Evolutionary conservation across 2,888 invertebrate species (phyloP), one percentile per base, ranked within the genome.

Genomic region (Campoplex capitator): DNA sequence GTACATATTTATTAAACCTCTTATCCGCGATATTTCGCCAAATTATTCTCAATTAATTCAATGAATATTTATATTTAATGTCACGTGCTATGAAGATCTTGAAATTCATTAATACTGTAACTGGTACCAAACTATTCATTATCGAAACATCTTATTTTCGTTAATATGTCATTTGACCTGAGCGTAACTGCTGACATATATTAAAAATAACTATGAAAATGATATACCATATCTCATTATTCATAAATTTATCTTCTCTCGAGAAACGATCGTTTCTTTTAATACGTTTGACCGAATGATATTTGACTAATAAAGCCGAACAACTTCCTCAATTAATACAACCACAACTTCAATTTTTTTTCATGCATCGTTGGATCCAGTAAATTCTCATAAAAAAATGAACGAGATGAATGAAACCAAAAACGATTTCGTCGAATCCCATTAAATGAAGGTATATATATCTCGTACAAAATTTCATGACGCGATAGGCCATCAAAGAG

Each of bases 401-500:
- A 28, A 45, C 45, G 70, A 70, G 16, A 45, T 23, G 45, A 45
- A 45, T 45, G 3, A 70, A 70, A 70, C 16, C 45, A 45, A 70
- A 70, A 23, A 2, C 70, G 38, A 45, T 45, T 70, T 45, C 23
- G 23, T 28, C 28, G 45, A 45, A 16, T 11, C 23, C 54, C n/a
- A n/a, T 62, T 38, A 45, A 65, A 65, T 65, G 32, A 3, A 32
- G 18, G 11, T 42, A 23, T 23, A 23, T 23, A 23, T 23, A 45
- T 23, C 28, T 28, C 54, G 54, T 45, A 16, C 23, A 32, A 56
- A 74, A 56, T 38, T 74, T 56, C 35, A 32, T 35, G 38, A 74
- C n/a, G n/a, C 38, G 74, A 74, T 54, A 74, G 56, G 18, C 74
- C 74, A 54, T 54, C 54, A 38, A 45, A 65, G 28, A 32, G 45